Evolutionary conservation across 2,797 vertebrate species (phyloP).

Genomic region (Gymnoscopelus braueri): DNA sequence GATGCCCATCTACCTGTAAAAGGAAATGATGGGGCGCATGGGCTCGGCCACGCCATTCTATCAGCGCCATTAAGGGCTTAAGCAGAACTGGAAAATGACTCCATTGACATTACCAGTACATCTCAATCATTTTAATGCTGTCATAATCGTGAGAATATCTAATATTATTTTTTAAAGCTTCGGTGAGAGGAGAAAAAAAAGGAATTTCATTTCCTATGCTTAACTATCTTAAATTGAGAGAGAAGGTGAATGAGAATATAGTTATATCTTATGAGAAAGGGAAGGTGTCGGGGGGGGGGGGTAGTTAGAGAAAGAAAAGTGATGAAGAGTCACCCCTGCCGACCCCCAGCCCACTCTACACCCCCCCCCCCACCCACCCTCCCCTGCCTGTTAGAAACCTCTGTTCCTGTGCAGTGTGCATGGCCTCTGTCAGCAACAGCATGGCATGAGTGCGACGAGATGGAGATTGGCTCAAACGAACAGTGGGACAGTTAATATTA

Average conservation of each 20-base stretch:
- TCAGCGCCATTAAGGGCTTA: slow-evolving; percentile 71
- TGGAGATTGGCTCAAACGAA: slow-evolving; percentile 61
- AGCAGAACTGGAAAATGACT: slow-evolving; percentile 78
- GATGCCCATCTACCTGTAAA: slow-evolving; percentile 60
- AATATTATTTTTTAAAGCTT: slow-evolving; percentile 79
- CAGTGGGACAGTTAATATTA: slow-evolving; percentile 71
- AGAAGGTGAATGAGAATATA: slow-evolving; percentile 59
- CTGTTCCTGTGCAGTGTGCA: slow-evolving; percentile 35
- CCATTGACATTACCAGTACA: slow-evolving; percentile 74
- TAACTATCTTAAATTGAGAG: slow-evolving; percentile 64
- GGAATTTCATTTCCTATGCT: slow-evolving; percentile 72
- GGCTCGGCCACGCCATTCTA: slow-evolving; percentile 69
- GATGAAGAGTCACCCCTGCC: slow-evolving; percentile 51
- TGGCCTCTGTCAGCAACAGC: slow-evolving; percentile 44
- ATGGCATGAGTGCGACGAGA: slow-evolving; percentile 55
- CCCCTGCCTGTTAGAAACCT: slow-evolving; percentile 35
- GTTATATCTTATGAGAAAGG: slow-evolving; percentile 55
- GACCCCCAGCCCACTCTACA: neutral
- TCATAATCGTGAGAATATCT: slow-evolving; percentile 76
- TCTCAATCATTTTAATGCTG: slow-evolving; percentile 80
- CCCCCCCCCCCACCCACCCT: neutral
- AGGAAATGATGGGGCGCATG: slow-evolving; percentile 70
- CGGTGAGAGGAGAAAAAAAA: slow-evolving; percentile 45
- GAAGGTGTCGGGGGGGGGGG: neutral
- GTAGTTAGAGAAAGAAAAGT: slow-evolving; percentile 27